These are phyloP conservation scores for Anoura caudifer DNA, from an alignment of 2,113 vertebrate species.

Conservation along the genomic window DNA sequence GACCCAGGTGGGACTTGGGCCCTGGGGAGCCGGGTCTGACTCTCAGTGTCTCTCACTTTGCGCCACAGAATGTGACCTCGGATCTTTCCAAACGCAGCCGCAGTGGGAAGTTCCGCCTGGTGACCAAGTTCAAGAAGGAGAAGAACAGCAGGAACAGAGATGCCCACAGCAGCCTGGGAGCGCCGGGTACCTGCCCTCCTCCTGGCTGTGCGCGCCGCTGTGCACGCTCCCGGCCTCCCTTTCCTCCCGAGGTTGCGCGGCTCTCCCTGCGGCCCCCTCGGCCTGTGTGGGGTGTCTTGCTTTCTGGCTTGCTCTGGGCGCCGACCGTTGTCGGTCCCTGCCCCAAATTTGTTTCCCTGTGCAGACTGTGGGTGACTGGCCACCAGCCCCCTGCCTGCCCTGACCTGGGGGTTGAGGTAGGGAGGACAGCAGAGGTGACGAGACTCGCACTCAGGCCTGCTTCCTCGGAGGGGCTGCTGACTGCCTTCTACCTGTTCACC, in stretches of 20 bases:
- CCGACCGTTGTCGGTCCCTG: neutral
- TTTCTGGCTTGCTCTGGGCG: neutral
- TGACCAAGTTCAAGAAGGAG: slow-evolving; percentile 98
- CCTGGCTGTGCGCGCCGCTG: neutral
- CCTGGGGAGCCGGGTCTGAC: neutral
- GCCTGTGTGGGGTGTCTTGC: neutral
- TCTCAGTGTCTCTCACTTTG: neutral
- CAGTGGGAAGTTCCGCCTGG: slow-evolving; percentile 94
- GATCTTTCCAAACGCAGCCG: slow-evolving; percentile 92
- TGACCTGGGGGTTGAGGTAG: neutral
- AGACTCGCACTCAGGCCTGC: neutral
- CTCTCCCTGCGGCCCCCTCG: rapidly evolving
- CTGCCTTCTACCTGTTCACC: neutral
- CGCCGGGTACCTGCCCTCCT: slow-evolving; percentile 85
- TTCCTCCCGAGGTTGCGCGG: neutral
- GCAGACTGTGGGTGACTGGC: neutral
- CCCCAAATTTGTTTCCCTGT: neutral
- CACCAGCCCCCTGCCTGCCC: neutral
- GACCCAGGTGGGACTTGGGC: rapidly evolving
- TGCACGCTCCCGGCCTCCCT: neutral
- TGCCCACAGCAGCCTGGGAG: slow-evolving; percentile 83
- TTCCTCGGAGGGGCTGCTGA: neutral
- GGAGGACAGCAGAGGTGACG: slow-evolving; percentile 19
- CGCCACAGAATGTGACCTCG: slow-evolving; percentile 83
- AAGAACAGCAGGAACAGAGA: slow-evolving; percentile 97